phyloP scores from a whole-genome alignment of 2,113 vertebrate species.

The Aldabrachelys gigantea region DNA sequence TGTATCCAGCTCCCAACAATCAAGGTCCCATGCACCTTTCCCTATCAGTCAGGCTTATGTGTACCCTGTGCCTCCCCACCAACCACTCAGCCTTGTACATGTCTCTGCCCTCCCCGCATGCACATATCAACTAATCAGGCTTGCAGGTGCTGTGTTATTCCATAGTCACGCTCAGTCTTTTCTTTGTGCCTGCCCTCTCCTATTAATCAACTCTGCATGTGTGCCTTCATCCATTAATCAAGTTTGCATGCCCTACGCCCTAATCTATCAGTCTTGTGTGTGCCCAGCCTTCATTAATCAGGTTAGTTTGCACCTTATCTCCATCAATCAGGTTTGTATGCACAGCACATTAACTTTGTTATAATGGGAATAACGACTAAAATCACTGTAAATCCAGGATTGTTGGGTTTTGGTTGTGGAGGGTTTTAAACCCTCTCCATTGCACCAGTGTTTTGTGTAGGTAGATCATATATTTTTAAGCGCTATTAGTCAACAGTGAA shows the following conservation, averaged over 20 bases:
- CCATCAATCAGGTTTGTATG: neutral
- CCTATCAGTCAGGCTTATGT: neutral
- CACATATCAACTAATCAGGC: accelerated
- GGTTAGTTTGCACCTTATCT: neutral
- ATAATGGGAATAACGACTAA: neutral
- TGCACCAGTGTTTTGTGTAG: neutral
- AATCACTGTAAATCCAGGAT: neutral
- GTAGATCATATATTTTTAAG: neutral
- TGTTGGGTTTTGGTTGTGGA: neutral
- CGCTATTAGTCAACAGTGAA: neutral
- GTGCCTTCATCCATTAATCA: neutral
- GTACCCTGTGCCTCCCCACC: neutral
- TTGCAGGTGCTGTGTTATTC: accelerated
- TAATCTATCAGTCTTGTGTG: neutral
- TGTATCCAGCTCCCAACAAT: accelerated
- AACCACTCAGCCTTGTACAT: neutral
- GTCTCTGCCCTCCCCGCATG: accelerated
- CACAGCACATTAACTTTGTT: accelerated
- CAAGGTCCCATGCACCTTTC: too few relatives aligned
- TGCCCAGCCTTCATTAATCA: neutral
- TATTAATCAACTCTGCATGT: neutral
- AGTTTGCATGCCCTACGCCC: accelerated
- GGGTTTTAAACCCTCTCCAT: neutral
- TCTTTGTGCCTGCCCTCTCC: neutral
- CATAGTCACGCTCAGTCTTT: accelerated